phyloP scores from a whole-genome alignment of 2,797 vertebrate species.

The Amblyraja radiata region DNA sequence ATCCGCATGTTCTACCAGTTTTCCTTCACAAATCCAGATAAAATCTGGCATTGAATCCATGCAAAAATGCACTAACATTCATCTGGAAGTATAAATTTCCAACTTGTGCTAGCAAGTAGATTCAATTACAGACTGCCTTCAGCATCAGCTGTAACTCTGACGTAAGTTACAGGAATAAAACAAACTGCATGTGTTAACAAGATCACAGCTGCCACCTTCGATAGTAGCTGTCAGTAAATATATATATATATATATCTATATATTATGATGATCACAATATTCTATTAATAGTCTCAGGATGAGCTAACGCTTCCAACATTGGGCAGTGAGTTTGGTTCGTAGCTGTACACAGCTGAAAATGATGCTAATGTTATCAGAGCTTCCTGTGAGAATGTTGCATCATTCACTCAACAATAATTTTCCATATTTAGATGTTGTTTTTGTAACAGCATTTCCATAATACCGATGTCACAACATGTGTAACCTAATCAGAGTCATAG shows the following conservation, averaged over 20 bases:
- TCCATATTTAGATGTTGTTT: background rate
- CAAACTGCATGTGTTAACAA: constrained; percentile 30
- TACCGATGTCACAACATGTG: background rate
- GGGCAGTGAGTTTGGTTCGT: background rate
- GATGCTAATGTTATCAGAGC: background rate
- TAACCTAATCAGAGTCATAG: background rate
- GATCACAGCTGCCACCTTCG: constrained; percentile 17
- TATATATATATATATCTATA: background rate
- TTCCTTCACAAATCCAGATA: background rate
- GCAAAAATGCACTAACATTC: background rate
- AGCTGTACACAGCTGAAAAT: background rate
- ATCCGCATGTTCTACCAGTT: background rate
- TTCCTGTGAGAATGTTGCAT: background rate
- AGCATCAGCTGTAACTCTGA: constrained; percentile 30
- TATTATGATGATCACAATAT: constrained; percentile 11
- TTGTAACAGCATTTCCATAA: background rate
- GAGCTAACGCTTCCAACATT: background rate
- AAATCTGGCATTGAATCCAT: background rate
- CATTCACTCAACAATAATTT: background rate
- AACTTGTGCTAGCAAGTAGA: constrained; percentile 12
- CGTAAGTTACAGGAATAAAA: constrained; percentile 25
- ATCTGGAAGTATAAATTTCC: constrained; percentile 7
- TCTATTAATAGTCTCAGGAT: background rate
- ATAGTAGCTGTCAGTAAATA: constrained; percentile 1
- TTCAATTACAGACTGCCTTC: constrained; percentile 23